Base-by-base conservation (phyloP, 2,888 invertebrate genomes). In the Podotricha telesiphe region DNA sequence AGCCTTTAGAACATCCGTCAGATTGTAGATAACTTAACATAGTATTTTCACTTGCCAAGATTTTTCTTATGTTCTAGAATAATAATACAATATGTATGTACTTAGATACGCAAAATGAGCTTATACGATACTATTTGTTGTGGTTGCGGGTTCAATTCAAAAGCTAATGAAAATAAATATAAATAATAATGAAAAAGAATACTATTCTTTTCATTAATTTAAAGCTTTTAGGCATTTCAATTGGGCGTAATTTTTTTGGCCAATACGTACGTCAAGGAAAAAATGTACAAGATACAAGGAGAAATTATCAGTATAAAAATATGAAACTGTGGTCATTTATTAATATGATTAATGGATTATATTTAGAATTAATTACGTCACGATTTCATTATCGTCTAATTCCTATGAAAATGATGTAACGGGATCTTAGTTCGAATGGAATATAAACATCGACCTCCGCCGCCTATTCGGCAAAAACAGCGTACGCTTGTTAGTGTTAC, bases 1-100 rank as follows among this genome's bases (percentile, higher is more conserved):
- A 65, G 34, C 58, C 37, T 45, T 65, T 58, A 65, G 37, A 20
- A 59, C 37, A 68, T 65, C 65, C 68, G 65, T 34, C 45, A 59
- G 42, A 56, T 56, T 19, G 8, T 42, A 58, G 15, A 47, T 51
- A 69, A 53, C 64, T 20, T 4, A 6, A 72, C 63, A 34, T 59
- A 48, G 68, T 68, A 56, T 68, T 69, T 66, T 69, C 68, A 64
- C 72, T 73, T 78, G 79, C 78, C 78, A 79, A 77, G 73, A 74
- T 75, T 75, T 77, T 8, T 45, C 13, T 59, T 74, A 71, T 59
- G 73, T 65, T 76, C 74, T 73, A 70, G 74, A 73, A 76, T 75
- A 75, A 73, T 70, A 73, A n/a, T n/a, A n/a, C n/a, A 73, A 67
- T 67, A 51, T 59, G 7, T 65, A 67, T 69, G 55, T 42, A 55